Evolutionary conservation across 1,140 invertebrate genomes (phyloP).

Genomic region (Aphidius gifuensis): DNA sequence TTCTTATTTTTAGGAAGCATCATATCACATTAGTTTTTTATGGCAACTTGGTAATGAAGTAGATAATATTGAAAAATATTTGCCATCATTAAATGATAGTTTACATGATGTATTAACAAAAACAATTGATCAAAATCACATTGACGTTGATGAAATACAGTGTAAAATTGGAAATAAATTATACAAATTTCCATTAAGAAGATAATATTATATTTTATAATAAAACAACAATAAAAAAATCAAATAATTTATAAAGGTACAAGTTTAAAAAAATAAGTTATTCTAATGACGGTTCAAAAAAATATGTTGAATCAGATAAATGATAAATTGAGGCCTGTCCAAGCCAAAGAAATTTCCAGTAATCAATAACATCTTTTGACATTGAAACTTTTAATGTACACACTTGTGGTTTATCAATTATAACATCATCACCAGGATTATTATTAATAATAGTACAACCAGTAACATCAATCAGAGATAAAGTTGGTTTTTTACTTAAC

Average conservation of each 20-base stretch:
- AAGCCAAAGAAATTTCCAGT: constrained; percentile 47
- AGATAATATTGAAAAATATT: constrained; percentile 47
- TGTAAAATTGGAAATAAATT: constrained; percentile 55
- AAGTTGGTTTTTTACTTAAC: constrained; percentile 38
- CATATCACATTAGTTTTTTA: constrained; percentile 68
- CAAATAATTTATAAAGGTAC: constrained; percentile 24
- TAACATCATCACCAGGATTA: constrained; percentile 29
- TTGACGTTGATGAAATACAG: constrained; percentile 41
- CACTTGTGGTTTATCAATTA: constrained; percentile 37
- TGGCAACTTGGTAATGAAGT: constrained; percentile 64
- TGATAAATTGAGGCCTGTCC: constrained; percentile 22
- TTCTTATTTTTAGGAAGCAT: constrained; percentile 59
- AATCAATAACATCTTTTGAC: constrained; percentile 29
- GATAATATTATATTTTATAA: constrained; percentile 25
- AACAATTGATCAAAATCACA: constrained; percentile 34
- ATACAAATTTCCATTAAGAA: constrained; percentile 41
- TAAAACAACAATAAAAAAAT: constrained; percentile 3
- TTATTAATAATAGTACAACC: constrained; percentile 39
- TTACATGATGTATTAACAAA: constrained; percentile 47
- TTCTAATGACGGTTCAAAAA: constrained; percentile 35
- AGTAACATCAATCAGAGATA: constrained; percentile 38
- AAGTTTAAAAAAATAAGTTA: constrained; percentile 21
- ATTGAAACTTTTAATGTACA: constrained; percentile 45
- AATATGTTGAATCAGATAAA: no score
- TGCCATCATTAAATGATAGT: constrained; percentile 47